These are phyloP conservation scores for Elephantulus edwardii DNA, from an alignment of 2,113 vertebrate genomes.

Conservation along the genomic window DNA sequence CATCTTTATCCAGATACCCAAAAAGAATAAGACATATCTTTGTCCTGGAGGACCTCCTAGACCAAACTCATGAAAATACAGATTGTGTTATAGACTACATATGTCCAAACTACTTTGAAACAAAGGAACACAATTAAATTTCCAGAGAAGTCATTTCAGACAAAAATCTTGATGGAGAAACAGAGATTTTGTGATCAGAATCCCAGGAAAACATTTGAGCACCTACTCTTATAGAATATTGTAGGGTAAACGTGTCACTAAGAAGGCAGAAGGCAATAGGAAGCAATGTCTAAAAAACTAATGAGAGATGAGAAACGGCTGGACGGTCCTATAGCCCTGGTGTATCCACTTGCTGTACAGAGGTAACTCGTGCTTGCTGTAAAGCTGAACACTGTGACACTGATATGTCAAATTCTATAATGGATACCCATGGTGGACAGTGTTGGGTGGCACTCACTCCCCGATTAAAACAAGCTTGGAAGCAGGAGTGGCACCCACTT, in stretches of 20 bases:
- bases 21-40: neutral
- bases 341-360: too few relatives aligned
- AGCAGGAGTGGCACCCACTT: too few relatives aligned
- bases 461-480: too few relatives aligned
- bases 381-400: too few relatives aligned
- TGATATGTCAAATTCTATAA: too few relatives aligned
- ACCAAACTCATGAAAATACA: constrained; percentile 27
- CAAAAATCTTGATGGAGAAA: constrained; percentile 12
- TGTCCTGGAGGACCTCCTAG: neutral
- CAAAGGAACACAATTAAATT: neutral
- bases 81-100: neutral
- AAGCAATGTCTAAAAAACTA: neutral
- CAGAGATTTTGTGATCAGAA: constrained; percentile 24
- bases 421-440: too few relatives aligned
- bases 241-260: neutral
- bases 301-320: neutral
- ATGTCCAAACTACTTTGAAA: neutral
- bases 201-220: neutral
- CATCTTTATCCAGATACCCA: too few relatives aligned
- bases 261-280: neutral
- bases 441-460: too few relatives aligned
- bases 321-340: too few relatives aligned
- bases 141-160: constrained; percentile 13
- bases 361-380: too few relatives aligned
- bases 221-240: neutral